A percentile compares a stretch with the other conserved stretches of the same genome.
Evolutionary conservation across 2,888 invertebrate genomes (phyloP).

Genomic region (Muschampia plurimacula): DNA sequence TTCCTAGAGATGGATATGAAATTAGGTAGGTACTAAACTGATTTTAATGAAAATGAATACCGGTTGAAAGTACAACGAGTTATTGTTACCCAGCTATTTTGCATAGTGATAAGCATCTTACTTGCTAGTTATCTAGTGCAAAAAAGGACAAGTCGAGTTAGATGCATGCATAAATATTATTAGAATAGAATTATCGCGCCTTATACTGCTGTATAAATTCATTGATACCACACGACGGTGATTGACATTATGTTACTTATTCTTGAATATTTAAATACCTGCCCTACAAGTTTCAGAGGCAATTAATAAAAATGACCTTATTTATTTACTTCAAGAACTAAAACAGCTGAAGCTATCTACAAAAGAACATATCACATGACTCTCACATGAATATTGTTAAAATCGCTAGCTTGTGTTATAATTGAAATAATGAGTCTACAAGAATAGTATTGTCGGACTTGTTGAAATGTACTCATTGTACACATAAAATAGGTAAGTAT

Average conservation of each 20-base stretch:
- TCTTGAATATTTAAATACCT: constrained; percentile 1
- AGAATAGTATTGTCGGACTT: neutral
- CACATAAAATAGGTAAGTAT: neutral
- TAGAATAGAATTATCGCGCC: constrained; percentile 11
- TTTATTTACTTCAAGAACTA: neutral
- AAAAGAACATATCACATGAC: neutral
- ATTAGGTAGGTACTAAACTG: neutral
- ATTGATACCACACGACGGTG: constrained; percentile 6
- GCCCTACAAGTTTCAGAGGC: neutral
- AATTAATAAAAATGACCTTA: neutral
- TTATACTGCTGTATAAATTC: constrained; percentile 8
- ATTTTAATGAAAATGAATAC: constrained; percentile 24
- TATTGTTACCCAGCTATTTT: constrained; percentile 24
- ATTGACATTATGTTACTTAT: neutral
- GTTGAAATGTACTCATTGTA: neutral
- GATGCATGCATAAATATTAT: constrained; percentile 17
- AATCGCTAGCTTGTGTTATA: neutral
- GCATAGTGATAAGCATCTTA: constrained; percentile 27
- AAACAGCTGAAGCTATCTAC: neutral
- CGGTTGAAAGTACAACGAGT: constrained; percentile 29
- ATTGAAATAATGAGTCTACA: constrained; percentile 1
- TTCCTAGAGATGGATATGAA: neutral
- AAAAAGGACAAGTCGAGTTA: constrained; percentile 29
- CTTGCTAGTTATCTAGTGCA: constrained; percentile 11
- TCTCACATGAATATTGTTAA: neutral